Base-by-base conservation (phyloP, 2,113 vertebrate species). In the Pygoscelis adeliae region DNA sequence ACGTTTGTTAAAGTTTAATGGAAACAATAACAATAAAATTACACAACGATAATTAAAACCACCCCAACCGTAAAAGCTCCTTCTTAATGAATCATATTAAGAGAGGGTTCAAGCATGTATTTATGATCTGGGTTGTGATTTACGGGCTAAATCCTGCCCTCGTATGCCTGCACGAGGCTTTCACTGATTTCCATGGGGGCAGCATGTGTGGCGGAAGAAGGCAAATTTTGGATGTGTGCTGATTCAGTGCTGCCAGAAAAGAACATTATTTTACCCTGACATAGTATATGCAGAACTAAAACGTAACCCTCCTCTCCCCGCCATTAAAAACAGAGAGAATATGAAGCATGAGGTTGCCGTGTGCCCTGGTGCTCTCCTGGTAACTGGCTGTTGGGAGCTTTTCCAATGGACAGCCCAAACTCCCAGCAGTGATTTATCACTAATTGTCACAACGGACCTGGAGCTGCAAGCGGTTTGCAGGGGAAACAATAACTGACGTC, bases 21-120 rank as follows among this genome's bases (percentile, higher is more conserved):
- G 96, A 95, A 98, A 97, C 83, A 97, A 97, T 98, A 98, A 97
- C 73, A 96, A 97, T 79, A 91, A 97, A 96, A 96, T 96, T 92
- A 87, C 93, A 96, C 83, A 97, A 95, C 42, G 56, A 93, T 98
- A 98, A 98, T 98, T 98, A 98, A 98, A 98, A 97, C 97, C 97
- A 98, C 91, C 90, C 96, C 92, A 94, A 95, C 97, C 85, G 67
- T 96, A 96, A 86, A 91, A 95, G 87, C 89, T 97, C 91, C 90
- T 95, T 92, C 89, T 96, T 97, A 97, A 97, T 96, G 97, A 98
- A 97, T 97, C 92, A 89, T 96, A 96, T 97, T 94, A 97, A 95
- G 89, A 95, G 83, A 93, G 92, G 95, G 92, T 91, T 95, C 95
- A 94, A 95, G 81, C 84, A 87, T 96, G 52, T 92, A 93, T 96